Conservation (phyloP, 2,113 vertebrate species). For the Lycaon pictus region DNA sequence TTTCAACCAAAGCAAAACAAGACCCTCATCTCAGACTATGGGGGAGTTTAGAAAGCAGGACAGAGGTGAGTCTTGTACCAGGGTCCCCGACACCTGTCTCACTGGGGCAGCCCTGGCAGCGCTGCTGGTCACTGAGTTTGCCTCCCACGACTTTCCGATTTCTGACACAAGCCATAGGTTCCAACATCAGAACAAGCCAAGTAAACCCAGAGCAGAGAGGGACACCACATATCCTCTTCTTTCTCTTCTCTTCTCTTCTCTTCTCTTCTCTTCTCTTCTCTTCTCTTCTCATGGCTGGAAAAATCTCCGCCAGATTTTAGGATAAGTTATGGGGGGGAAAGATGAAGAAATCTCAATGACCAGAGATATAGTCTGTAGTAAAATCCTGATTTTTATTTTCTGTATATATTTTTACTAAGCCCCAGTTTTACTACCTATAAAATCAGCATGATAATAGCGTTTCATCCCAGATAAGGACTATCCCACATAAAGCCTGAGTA, state of each 20-base stretch:
- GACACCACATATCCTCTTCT: accelerated
- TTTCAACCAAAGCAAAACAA: neutral
- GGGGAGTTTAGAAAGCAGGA: neutral
- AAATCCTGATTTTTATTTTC: neutral
- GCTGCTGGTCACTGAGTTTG: neutral
- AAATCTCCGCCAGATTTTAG: neutral
- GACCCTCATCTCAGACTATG: neutral
- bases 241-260: no score
- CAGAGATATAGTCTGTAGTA: neutral
- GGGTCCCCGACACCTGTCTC: accelerated
- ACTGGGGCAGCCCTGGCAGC: accelerated
- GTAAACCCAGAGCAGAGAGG: neutral
- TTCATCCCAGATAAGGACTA: neutral
- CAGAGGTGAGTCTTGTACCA: accelerated
- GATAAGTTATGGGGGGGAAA: neutral
- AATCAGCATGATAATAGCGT: neutral
- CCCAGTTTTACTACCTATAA: neutral
- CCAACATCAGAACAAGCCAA: neutral
- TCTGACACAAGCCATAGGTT: neutral
- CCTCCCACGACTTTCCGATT: accelerated
- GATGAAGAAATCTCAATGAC: accelerated
- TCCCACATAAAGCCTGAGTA: accelerated
- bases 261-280: no score
- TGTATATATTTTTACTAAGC: neutral
- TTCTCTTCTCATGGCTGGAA: neutral